These are phyloP conservation scores for Mesoclemmys tuberculata DNA, from an alignment of 2,113 vertebrate species.

Conservation along the genomic window DNA sequence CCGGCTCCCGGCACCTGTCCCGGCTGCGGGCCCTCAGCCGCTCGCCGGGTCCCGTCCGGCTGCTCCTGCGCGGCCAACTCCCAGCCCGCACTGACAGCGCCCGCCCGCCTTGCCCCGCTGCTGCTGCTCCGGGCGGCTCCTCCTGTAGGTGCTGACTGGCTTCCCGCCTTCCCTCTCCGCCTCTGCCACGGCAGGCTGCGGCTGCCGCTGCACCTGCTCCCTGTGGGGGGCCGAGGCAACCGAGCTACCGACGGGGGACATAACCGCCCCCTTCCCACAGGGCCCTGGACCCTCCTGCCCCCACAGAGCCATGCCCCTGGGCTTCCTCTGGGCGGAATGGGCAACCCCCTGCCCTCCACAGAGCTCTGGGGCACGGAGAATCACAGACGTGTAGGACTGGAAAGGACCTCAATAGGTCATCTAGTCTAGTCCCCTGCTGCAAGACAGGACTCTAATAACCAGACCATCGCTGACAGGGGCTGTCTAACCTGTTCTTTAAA, in stretches of 20 bases:
- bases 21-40: not conserved
- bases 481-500: not conserved
- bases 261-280: too few relatives aligned
- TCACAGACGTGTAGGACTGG: not conserved
- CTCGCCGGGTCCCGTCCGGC: not conserved
- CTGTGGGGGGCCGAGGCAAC: fast-evolving
- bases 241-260: too few relatives aligned
- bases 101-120: not conserved
- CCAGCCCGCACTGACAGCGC: not conserved
- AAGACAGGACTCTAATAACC: not conserved
- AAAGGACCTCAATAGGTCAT: not conserved
- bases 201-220: not conserved
- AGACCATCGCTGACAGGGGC: not conserved
- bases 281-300: too few relatives aligned
- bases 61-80: not conserved
- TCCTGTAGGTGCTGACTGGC: not conserved
- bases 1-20: not conserved
- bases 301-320: too few relatives aligned
- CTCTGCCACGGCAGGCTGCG: not conserved
- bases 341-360: not conserved
- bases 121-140: not conserved
- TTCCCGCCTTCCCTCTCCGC: not conserved
- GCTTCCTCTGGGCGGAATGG: not conserved
- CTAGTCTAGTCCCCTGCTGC: not conserved
- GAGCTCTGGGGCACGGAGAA: not conserved